phyloP scores from a whole-genome alignment of 2,113 vertebrate species.

The Irena cyanogastra region DNA sequence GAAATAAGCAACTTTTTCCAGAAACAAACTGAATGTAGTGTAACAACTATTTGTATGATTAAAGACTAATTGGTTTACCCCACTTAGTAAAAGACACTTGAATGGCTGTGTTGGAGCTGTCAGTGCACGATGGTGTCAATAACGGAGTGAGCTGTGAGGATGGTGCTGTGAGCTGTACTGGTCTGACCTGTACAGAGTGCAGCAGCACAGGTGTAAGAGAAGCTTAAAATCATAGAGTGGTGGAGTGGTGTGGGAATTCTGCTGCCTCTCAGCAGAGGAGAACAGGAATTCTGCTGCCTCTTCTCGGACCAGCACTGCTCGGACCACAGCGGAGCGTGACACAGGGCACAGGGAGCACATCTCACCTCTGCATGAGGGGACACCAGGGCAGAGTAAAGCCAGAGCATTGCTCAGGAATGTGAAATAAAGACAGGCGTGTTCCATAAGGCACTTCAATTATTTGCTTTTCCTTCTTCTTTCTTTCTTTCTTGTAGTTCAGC shows the following conservation, averaged over 20 bases:
- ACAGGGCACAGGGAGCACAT: fast-evolving
- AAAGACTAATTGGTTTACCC: neutral
- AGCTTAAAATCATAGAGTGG: neutral
- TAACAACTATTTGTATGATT: neutral
- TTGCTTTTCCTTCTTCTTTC: neutral
- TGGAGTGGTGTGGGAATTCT: neutral
- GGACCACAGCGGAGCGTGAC: fast-evolving
- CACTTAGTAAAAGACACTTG: neutral
- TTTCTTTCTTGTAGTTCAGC: neutral
- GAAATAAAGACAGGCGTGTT: neutral
- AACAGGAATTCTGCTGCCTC: neutral
- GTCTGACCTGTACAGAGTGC: neutral
- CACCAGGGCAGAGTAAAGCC: neutral
- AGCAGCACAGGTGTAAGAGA: neutral
- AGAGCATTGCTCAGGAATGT: neutral
- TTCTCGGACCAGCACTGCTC: fast-evolving
- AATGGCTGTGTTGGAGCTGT: neutral
- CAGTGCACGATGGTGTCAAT: fast-evolving
- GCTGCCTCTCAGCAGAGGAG: neutral
- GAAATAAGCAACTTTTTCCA: neutral
- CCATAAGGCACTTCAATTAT: neutral
- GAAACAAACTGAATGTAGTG: neutral
- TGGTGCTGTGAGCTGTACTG: neutral
- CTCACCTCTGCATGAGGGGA: neutral
- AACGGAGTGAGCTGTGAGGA: fast-evolving